Conservation (phyloP, 2,888 invertebrate genomes). For the Griposia aprilina region DNA sequence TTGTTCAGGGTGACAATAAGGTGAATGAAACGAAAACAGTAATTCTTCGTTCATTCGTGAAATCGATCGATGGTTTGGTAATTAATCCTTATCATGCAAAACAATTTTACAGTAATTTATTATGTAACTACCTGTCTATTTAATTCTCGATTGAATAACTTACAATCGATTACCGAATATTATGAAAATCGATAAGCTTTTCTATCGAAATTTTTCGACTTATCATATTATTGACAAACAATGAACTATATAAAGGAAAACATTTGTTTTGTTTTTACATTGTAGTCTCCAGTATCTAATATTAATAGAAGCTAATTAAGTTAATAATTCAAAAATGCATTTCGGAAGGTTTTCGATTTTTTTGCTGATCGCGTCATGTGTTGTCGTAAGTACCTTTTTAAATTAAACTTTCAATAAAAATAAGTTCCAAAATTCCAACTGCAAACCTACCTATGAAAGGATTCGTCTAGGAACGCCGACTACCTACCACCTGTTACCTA, state of each 20-base stretch:
- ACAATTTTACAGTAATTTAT: background rate
- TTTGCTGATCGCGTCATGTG: slow-evolving; percentile 31
- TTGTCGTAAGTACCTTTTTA: slow-evolving; percentile 47
- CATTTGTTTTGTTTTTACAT: slow-evolving; percentile 25
- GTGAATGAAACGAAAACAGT: background rate
- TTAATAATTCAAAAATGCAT: slow-evolving; percentile 52
- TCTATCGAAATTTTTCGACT: slow-evolving; percentile 42
- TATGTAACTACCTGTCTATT: background rate
- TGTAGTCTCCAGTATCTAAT: slow-evolving; percentile 35
- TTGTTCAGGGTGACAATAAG: background rate
- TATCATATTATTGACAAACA: slow-evolving; percentile 48
- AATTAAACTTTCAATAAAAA: too few species aligned
- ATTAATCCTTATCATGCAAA: slow-evolving; percentile 3
- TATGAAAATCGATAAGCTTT: slow-evolving; percentile 44
- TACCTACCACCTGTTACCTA: too few species aligned
- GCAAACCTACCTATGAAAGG: too few species aligned
- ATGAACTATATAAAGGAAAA: slow-evolving; percentile 28
- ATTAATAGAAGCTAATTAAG: slow-evolving; percentile 14
- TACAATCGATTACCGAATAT: slow-evolving; percentile 30
- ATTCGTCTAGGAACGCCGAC: too few species aligned
- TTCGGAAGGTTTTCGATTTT: slow-evolving; percentile 51
- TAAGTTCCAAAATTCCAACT: too few species aligned
- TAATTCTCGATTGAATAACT: slow-evolving; percentile 1
- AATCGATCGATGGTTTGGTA: background rate
- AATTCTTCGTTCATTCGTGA: background rate